A percentile compares a stretch with the other conserved stretches of the same genome.
Evolutionary conservation across 2,797 vertebrate genomes (phyloP).

Genomic region (Pseudochirops cupreus): DNA sequence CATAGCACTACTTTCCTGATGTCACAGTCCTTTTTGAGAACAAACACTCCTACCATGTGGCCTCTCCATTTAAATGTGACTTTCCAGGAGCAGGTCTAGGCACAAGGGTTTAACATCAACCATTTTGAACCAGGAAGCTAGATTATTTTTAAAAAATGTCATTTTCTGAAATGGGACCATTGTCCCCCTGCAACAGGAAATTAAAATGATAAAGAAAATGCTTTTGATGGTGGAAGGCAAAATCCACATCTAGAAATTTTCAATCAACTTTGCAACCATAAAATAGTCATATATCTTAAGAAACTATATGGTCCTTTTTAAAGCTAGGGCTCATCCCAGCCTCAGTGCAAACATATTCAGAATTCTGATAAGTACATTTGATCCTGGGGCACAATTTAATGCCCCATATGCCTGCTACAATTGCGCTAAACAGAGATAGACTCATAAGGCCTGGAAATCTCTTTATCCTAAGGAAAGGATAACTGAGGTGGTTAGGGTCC

Average conservation of each 20-base stretch:
- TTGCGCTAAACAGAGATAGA: slow-evolving; percentile 42
- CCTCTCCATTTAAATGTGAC: not conserved
- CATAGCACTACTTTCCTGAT: no score
- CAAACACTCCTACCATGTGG: not conserved
- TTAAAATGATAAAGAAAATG: not conserved
- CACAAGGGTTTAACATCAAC: not conserved
- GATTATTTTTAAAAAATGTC: not conserved
- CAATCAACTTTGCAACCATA: not conserved
- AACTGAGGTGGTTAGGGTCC: slow-evolving; percentile 21
- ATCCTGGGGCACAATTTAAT: slow-evolving; percentile 58
- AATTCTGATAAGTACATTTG: slow-evolving; percentile 64
- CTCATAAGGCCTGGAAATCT: not conserved
- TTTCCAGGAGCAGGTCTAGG: not conserved
- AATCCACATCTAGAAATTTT: not conserved
- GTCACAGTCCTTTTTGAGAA: no score
- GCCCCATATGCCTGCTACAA: slow-evolving; percentile 58
- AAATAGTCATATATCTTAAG: not conserved
- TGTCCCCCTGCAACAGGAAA: not conserved
- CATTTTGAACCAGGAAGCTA: not conserved
- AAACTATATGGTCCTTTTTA: slow-evolving; percentile 46
- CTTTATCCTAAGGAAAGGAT: slow-evolving; percentile 34
- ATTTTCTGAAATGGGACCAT: not conserved
- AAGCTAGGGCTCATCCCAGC: slow-evolving; percentile 49
- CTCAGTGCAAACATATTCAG: slow-evolving; percentile 54
- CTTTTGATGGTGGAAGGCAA: not conserved